These are phyloP conservation scores for Theretra japonica DNA, from an alignment of 2,888 invertebrate species.

Conservation along the genomic window DNA sequence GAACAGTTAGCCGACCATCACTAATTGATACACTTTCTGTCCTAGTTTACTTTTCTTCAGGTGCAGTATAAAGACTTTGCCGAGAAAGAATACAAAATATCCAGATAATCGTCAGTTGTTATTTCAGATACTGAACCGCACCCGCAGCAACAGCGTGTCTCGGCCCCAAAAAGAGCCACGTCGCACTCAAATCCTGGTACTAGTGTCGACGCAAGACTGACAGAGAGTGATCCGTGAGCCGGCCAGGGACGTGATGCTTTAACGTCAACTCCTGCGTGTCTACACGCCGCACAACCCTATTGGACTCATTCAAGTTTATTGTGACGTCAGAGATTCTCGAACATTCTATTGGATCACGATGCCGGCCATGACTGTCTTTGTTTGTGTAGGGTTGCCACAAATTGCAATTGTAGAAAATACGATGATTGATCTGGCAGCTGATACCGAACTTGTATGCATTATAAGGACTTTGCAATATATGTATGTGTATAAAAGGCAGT, in stretches of 20 bases:
- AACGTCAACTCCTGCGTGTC: slow-evolving; percentile 50
- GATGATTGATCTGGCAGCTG: too few species aligned
- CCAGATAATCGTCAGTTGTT: background rate
- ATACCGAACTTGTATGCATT: too few species aligned
- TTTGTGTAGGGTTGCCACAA: background rate
- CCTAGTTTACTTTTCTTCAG: background rate
- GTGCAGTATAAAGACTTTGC: background rate
- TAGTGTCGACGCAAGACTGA: slow-evolving; percentile 72
- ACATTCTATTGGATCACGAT: background rate
- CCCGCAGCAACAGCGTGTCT: slow-evolving; percentile 67
- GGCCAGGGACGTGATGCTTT: slow-evolving; percentile 77
- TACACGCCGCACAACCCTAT: slow-evolving; percentile 36
- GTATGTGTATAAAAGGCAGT: too few species aligned
- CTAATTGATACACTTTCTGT: background rate
- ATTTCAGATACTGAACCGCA: slow-evolving; percentile 72
- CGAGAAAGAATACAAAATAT: background rate
- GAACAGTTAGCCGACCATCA: background rate
- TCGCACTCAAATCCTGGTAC: slow-evolving; percentile 70
- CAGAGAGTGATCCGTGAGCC: slow-evolving; percentile 59
- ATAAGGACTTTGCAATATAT: too few species aligned
- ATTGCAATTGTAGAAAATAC: background rate
- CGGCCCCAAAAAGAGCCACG: slow-evolving; percentile 58
- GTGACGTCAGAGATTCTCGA: slow-evolving; percentile 6
- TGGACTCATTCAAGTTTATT: slow-evolving; percentile 20
- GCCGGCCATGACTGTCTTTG: background rate